Base-by-base conservation (phyloP, 53 echinoderm and acorn worm species). In the Holothuria scabra region DNA sequence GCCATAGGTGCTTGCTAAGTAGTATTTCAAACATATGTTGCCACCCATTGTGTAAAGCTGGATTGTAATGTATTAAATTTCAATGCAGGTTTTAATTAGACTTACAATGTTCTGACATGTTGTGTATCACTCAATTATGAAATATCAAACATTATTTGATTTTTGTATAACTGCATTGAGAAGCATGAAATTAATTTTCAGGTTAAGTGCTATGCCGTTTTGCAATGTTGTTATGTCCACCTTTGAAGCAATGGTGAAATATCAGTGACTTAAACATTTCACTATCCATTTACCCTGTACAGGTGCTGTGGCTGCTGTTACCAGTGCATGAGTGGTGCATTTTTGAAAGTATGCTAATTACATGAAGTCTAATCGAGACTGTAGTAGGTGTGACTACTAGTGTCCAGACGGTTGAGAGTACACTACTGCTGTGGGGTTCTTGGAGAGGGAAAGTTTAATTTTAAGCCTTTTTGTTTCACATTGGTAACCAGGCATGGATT, bases 261-360 rank as follows among this genome's bases (percentile, higher is more conserved):
- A n/a, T n/a, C n/a, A n/a, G n/a, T n/a, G n/a, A n/a, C n/a, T n/a
- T n/a, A n/a, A n/a, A n/a, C n/a, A n/a, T 12, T 20, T 57, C 12
- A 14, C 12, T 12, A 14, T 57, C n/a, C n/a, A n/a, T n/a, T n/a
- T n/a, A n/a, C n/a, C n/a, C 46, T 72, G 46, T 72, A 41, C 46
- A 72, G 74, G 74, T 72, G 74, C 20, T 72, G 74, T 24, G 18
- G 12, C 46, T 72, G 74, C 46, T 72, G 74, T 46, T 25, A 34
- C 28, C 74, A 21, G 74, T 72, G 28, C 21, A 23, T 72, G 38
- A 41, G 74, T 44, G 46, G 74, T 72, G 74, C 74, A 72, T n/a
- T 72, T 48, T 48, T 72, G 6, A n/a, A 22, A 24, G 24, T 72
- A 41, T 72, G 74, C 24, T 11, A 11, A 16, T n/a, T 32, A 37